Base-by-base conservation (phyloP, 2,888 invertebrate genomes). In the Phorcus lineatus region DNA sequence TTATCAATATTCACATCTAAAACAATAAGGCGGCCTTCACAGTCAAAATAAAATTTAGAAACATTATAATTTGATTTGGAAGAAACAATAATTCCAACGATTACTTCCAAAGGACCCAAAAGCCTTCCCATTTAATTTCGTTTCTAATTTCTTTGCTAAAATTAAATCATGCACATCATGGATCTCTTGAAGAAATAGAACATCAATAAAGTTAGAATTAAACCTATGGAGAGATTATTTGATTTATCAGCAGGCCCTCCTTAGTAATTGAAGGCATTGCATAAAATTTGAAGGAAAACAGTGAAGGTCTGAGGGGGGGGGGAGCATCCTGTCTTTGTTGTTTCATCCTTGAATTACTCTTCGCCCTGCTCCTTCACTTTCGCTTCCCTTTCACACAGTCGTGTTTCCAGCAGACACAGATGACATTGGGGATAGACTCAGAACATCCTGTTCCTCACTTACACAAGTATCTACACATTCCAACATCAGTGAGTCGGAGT, bases 181-280 rank as follows among this genome's bases (percentile, higher is more conserved):
- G 22, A 53, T 76, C 28, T 76, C 76, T 54, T 76, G 76, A 17
- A 76, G n/a, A 24, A 62, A 62, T 7, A 77, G 17, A 4, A 77
- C 28, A 77, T 76, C 53, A 57, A 62, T 24, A 16, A 79, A 47
- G 4, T 47, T 78, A 7, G 83, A 81, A n/a, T 82, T 82, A 13
- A 62, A 70, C 70, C 82, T 79, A 19, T 79, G 57, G 53, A 80
- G 66, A 87, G 85, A 53, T 85, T 2, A 11, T 24, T 6, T 4
- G 7, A 6, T 24, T 62, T 62, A 62, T 0, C 24, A 16, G 28
- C 0, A 24, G n/a, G n/a, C n/a, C n/a, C n/a, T n/a, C n/a, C n/a
- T n/a, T n/a, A n/a, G n/a, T n/a, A n/a, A n/a, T n/a, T n/a, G n/a
- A n/a, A n/a, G n/a, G n/a, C n/a, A n/a, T n/a, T n/a, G n/a, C n/a